Percentiles rank a stretch among this genome's conserved stretches.
These are phyloP conservation scores for Tetranychus piercei DNA, from an alignment of 2,888 invertebrate genomes.

Conservation along the genomic window DNA sequence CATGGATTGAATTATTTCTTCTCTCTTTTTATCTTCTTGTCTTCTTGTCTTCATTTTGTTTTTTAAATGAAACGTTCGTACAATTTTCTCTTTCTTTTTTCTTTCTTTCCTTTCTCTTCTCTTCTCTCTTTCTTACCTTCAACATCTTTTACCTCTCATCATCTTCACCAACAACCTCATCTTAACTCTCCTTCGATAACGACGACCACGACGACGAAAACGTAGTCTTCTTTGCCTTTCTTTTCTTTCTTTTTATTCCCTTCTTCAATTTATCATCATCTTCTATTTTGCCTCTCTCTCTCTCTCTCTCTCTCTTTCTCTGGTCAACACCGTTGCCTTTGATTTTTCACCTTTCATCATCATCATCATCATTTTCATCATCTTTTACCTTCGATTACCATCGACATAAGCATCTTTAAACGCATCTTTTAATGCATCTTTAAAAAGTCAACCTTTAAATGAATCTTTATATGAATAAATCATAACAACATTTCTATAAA, in stretches of 20 bases:
- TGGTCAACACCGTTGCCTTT: slow-evolving; percentile 1
- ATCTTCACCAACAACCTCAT: not conserved
- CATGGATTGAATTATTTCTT: not conserved
- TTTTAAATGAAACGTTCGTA: not conserved
- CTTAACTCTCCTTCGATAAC: not conserved
- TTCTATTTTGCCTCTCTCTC: not conserved
- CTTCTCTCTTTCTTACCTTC: not conserved
- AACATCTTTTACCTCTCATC: not conserved
- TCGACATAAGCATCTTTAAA: not conserved
- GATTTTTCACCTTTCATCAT: not conserved
- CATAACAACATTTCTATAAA: not conserved
- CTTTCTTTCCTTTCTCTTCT: slow-evolving; percentile 3
- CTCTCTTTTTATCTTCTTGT: not conserved
- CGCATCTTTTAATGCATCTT: not conserved
- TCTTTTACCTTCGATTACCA: not conserved
- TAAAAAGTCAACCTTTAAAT: too few species aligned
- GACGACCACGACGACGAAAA: not conserved
- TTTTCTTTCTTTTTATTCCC: not conserved
- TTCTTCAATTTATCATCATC: not conserved
- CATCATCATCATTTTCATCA: not conserved
- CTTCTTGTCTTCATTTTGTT: not conserved
- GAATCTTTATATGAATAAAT: not conserved
- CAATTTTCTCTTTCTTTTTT: not conserved
- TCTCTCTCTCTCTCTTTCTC: not conserved
- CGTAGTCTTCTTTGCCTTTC: not conserved